Percentiles rank a stretch among this genome's conserved stretches.
phyloP scores from a whole-genome alignment of 2,888 invertebrate species.

The Myopa tessellatipennis region DNA sequence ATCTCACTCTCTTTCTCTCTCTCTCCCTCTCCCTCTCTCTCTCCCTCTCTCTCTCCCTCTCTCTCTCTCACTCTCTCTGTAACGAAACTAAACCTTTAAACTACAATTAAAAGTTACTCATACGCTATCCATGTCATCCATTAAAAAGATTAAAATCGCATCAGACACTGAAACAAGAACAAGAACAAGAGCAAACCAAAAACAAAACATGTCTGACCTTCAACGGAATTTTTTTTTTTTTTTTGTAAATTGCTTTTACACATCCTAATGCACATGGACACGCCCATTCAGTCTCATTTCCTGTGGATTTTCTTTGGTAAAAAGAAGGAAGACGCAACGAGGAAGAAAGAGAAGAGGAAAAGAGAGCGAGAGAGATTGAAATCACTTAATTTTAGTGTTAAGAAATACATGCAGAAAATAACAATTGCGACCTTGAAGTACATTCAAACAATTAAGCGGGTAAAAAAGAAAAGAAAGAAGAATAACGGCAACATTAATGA shows the following conservation, averaged over 20 bases:
- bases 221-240: neutral
- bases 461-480: neutral
- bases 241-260: neutral
- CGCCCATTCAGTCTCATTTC: neutral
- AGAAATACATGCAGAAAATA: neutral
- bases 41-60: neutral
- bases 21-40: neutral
- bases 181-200: neutral
- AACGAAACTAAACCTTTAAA: neutral
- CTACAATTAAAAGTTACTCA: slow-evolving; percentile 15
- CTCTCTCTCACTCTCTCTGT: neutral
- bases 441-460: neutral
- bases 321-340: neutral
- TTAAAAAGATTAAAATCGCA: slow-evolving; percentile 25
- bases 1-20: neutral
- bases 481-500: neutral
- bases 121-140: slow-evolving; percentile 5
- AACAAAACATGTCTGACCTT: neutral
- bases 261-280: neutral
- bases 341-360: neutral
- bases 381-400: slow-evolving; percentile 12
- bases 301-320: neutral
- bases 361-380: neutral
- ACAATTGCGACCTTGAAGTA: slow-evolving; percentile 1
- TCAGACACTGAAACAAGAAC: neutral